Evolutionary conservation across 2,888 invertebrate species (phyloP).

Genomic region (Heliconius aoede): DNA sequence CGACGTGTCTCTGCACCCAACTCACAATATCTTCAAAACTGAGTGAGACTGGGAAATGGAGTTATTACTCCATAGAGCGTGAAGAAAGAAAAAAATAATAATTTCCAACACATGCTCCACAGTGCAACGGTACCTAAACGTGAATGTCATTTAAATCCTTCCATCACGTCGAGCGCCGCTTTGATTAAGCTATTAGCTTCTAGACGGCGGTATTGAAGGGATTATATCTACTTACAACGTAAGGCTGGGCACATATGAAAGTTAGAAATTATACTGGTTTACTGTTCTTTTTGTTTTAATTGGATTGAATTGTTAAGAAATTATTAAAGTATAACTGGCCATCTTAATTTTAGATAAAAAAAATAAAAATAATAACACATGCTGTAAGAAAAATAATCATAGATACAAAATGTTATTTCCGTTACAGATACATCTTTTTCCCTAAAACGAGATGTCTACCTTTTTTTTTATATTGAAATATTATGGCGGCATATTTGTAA

Average conservation of each 20-base stretch:
- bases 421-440: not conserved
- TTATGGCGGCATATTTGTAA: constrained; percentile 34
- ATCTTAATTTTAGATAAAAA: too few species aligned
- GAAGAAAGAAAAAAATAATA: not conserved
- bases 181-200: constrained; percentile 45
- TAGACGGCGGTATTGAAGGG: constrained; percentile 38
- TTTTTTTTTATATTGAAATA: constrained; percentile 28
- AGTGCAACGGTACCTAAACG: constrained; percentile 16
- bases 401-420: too few species aligned
- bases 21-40: too few species aligned
- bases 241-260: constrained; percentile 1
- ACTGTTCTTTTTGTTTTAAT: not conserved
- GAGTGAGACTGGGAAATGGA: not conserved
- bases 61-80: not conserved
- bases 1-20: too few species aligned
- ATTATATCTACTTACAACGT: constrained; percentile 22
- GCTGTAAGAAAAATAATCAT: too few species aligned
- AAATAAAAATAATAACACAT: too few species aligned
- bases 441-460: not conserved
- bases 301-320: not conserved
- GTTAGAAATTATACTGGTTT: not conserved
- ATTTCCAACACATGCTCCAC: not conserved
- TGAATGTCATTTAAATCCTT: constrained; percentile 37
- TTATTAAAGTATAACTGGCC: too few species aligned
- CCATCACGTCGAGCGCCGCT: constrained; percentile 43